A percentile compares a stretch with the other conserved stretches of the same genome.
Conservation (phyloP, 2,888 invertebrate genomes). For the Cataglyphis albicans region DNA sequence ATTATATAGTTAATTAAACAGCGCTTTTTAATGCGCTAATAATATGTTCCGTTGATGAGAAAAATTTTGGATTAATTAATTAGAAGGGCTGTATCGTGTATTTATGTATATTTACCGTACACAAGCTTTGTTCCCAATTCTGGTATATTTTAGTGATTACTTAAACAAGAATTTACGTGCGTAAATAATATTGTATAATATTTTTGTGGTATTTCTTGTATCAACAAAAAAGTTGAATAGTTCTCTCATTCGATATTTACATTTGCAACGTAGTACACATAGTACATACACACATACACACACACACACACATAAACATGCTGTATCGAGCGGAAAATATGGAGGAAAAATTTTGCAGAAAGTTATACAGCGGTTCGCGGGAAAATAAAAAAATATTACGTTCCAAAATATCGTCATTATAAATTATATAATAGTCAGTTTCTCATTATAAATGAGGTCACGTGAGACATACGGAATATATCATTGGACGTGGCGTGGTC, state of each 20-base stretch:
- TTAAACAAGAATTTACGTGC: constrained; percentile 1
- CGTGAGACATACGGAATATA: constrained; percentile 27
- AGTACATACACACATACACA: not conserved
- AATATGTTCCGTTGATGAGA: not conserved
- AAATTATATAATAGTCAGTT: not conserved
- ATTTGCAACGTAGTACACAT: not conserved
- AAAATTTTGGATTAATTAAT: not conserved
- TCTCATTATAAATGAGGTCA: constrained; percentile 6
- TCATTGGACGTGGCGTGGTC: not conserved
- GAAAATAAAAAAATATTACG: constrained; percentile 6
- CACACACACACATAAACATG: not conserved
- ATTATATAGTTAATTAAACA: not conserved
- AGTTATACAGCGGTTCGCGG: not conserved
- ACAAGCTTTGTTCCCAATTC: not conserved
- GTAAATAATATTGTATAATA: constrained; percentile 14
- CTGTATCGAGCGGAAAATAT: constrained; percentile 14
- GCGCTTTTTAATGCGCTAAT: not conserved
- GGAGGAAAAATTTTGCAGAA: constrained; percentile 13
- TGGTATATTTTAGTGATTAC: constrained; percentile 2
- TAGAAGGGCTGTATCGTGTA: not conserved
- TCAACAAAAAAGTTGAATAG: constrained; percentile 43
- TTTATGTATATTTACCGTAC: not conserved
- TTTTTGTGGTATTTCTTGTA: constrained; percentile 26
- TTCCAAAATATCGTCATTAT: not conserved
- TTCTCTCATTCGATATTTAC: constrained; percentile 29